A percentile compares a stretch with the other conserved stretches of the same genome.
Evolutionary conservation across 23 tunicate species (phyloP).

Genomic region (Oikopleura vanhoeffeni): DNA sequence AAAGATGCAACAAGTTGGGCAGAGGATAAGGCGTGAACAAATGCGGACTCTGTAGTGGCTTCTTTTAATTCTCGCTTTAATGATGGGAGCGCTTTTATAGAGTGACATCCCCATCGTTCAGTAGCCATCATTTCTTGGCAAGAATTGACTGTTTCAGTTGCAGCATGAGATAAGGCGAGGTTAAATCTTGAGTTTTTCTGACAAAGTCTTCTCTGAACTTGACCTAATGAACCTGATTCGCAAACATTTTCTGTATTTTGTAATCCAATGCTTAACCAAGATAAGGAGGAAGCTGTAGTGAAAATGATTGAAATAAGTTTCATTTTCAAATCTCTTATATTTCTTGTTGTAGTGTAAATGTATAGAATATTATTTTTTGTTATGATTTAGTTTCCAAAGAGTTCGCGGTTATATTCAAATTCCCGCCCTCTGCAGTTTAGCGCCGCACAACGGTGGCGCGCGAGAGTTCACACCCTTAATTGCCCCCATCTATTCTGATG

Average conservation of each 20-base stretch:
- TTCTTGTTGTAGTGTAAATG: not conserved
- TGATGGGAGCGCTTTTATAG: not conserved
- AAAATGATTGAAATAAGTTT: not conserved
- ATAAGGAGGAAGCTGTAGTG: not conserved
- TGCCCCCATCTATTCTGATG: too few relatives aligned
- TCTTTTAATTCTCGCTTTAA: not conserved
- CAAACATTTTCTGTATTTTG: not conserved
- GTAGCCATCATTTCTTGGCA: not conserved
- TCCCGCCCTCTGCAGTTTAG: too few relatives aligned
- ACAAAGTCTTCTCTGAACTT: not conserved
- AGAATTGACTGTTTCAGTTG: not conserved
- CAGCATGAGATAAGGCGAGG: not conserved
- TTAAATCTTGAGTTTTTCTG: not conserved
- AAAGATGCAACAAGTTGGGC: not conserved
- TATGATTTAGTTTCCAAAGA: too few relatives aligned
- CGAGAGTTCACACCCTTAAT: too few relatives aligned
- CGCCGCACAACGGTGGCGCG: too few relatives aligned
- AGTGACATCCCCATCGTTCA: not conserved
- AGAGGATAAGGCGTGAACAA: not conserved
- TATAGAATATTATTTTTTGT: too few relatives aligned
- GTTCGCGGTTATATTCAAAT: too few relatives aligned
- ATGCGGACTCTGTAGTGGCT: not conserved
- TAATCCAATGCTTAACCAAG: not conserved
- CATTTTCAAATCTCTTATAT: not conserved
- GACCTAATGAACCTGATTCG: not conserved